These are phyloP conservation scores for Tenthredo amoena DNA, from an alignment of 2,888 invertebrate genomes.

Conservation along the genomic window DNA sequence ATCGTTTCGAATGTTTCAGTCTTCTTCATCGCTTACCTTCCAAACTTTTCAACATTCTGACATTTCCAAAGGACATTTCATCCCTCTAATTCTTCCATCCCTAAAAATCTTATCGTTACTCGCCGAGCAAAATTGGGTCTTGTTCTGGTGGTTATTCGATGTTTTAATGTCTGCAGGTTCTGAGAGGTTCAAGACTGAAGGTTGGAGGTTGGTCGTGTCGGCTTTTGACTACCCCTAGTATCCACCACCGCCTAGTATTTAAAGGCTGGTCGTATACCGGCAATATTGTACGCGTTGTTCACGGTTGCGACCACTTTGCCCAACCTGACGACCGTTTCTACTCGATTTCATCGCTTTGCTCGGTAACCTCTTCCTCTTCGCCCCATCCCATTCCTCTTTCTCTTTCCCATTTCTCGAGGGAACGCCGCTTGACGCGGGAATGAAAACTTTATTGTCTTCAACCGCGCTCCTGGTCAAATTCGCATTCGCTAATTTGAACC, in stretches of 20 bases:
- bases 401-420: not conserved
- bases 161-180: conserved; percentile 11
- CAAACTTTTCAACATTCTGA: not conserved
- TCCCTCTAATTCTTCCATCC: not conserved
- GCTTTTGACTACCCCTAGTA: conserved; percentile 12
- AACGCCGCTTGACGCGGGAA: conserved; percentile 7
- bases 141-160: not conserved
- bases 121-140: not conserved
- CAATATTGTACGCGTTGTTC: conserved; percentile 16
- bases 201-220: not conserved
- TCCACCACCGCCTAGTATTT: not conserved
- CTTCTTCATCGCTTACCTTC: not conserved
- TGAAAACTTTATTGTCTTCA: conserved; percentile 33
- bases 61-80: not conserved
- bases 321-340: conserved; percentile 7
- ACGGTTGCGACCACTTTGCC: conserved; percentile 22
- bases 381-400: not conserved
- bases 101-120: not conserved
- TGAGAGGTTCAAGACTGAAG: not conserved
- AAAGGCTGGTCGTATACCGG: conserved; percentile 25
- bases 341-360: conserved; percentile 22
- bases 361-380: not conserved
- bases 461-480: conserved; percentile 5
- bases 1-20: too few relatives aligned
- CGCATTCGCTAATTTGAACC: conserved; percentile 29